These are phyloP conservation scores for Atopsyche davidsoni DNA, from an alignment of 1,140 invertebrate genomes.

Conservation along the genomic window DNA sequence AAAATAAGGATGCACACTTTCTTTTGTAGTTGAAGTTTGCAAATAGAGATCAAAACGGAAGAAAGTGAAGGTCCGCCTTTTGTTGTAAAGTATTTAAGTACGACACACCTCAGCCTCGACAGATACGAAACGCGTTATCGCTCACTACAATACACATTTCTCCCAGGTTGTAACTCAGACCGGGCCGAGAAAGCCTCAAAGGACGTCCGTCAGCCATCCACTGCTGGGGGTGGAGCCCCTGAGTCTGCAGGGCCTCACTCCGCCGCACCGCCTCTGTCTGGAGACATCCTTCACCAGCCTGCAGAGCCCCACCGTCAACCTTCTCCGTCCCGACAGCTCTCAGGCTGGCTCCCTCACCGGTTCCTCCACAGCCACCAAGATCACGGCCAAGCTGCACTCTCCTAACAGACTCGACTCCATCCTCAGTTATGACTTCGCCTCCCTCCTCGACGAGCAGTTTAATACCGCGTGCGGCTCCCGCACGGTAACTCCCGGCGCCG, in stretches of 20 bases:
- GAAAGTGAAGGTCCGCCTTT: too few relatives aligned
- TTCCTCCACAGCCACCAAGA: slow-evolving; percentile 24
- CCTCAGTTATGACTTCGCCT: slow-evolving; percentile 28
- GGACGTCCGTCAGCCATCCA: slow-evolving; percentile 37
- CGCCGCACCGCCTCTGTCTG: slow-evolving; percentile 56
- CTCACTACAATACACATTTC: too few relatives aligned
- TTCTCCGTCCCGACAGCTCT: slow-evolving; percentile 30
- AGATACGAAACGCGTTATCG: too few relatives aligned
- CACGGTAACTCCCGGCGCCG: slow-evolving; percentile 24
- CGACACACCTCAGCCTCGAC: too few relatives aligned
- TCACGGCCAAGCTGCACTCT: slow-evolving; percentile 24
- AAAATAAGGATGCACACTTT: too few relatives aligned
- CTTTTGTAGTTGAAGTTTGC: too few relatives aligned
- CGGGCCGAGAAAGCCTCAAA: slow-evolving; percentile 65
- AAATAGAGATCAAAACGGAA: too few relatives aligned
- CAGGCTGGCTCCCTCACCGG: slow-evolving; percentile 22
- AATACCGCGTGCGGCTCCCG: slow-evolving; percentile 19
- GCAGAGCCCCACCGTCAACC: slow-evolving; percentile 46
- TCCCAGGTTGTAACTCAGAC: slow-evolving; percentile 69
- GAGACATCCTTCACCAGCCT: slow-evolving; percentile 73
- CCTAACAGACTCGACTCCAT: slow-evolving; percentile 28
- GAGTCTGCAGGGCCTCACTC: slow-evolving; percentile 34
- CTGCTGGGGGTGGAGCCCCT: slow-evolving; percentile 32
- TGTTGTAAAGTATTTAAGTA: too few relatives aligned
- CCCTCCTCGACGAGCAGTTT: slow-evolving; percentile 28